phyloP scores from a whole-genome alignment of 2,797 vertebrate species.

The Lateolabrax maculatus region DNA sequence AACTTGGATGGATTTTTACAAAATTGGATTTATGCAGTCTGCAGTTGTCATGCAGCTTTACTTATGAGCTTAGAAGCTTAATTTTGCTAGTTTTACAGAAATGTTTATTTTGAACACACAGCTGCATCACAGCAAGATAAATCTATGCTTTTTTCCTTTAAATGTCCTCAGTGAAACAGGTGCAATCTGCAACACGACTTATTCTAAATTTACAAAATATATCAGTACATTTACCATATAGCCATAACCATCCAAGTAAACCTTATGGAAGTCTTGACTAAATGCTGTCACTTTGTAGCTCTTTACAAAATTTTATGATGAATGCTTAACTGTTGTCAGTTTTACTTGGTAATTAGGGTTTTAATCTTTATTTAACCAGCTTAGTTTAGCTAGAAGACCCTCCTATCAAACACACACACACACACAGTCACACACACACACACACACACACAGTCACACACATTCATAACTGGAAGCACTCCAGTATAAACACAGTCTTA shows the following conservation, averaged over 20 bases:
- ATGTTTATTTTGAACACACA: conserved; percentile 41
- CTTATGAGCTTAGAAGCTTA: conserved; percentile 49
- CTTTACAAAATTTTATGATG: background rate
- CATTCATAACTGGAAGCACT: conserved; percentile 11
- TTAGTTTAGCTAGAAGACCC: conserved; percentile 24
- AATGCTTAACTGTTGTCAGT: conserved; percentile 28
- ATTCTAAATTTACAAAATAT: conserved; percentile 6
- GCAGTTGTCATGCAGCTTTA: conserved; percentile 43
- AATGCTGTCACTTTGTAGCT: conserved; percentile 8
- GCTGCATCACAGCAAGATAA: conserved; percentile 7
- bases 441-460: conserved; percentile 1
- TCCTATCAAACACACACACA: conserved; percentile 5
- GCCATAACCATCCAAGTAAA: background rate
- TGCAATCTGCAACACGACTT: background rate
- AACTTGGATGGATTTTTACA: conserved; percentile 44
- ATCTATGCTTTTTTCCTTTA: background rate
- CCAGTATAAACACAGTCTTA: background rate
- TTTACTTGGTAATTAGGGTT: conserved; percentile 39
- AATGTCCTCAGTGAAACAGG: background rate
- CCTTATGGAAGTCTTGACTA: background rate
- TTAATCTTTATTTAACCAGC: conserved; percentile 39
- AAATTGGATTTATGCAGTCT: conserved; percentile 57
- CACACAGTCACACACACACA: background rate
- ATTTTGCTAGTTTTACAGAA: conserved; percentile 39
- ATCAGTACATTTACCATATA: background rate